These are phyloP conservation scores for Dysmachus trigonus DNA, from an alignment of 2,888 invertebrate genomes.

Conservation along the genomic window DNA sequence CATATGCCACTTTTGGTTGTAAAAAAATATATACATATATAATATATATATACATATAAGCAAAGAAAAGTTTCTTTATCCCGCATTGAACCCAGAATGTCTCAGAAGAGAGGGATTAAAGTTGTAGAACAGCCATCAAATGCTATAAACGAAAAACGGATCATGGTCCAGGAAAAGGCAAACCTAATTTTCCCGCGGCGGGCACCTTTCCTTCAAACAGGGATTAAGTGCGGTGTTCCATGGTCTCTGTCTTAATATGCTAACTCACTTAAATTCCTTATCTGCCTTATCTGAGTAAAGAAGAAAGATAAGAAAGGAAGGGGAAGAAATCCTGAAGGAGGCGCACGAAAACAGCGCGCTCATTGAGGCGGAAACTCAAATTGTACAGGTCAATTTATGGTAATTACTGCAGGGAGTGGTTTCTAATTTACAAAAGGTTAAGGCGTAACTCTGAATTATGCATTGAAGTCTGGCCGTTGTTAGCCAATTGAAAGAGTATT, in stretches of 20 bases:
- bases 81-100: background rate
- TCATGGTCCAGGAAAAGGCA: background rate
- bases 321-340: background rate
- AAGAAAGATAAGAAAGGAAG: background rate
- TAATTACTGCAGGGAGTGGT: slow-evolving; percentile 23
- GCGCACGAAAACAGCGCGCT: background rate
- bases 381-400: slow-evolving; percentile 25
- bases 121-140: background rate
- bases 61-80: background rate
- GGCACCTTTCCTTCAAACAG: background rate
- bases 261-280: background rate
- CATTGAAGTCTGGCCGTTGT: slow-evolving; percentile 11
- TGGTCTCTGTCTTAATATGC: background rate
- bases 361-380: background rate
- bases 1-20: background rate
- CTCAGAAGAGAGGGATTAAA: background rate
- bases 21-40: too few relatives aligned
- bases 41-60: too few relatives aligned
- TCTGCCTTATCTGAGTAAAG: background rate
- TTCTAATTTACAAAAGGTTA: slow-evolving; percentile 22
- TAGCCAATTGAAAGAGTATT: slow-evolving; percentile 12
- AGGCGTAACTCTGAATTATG: slow-evolving; percentile 28
- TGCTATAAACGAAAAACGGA: background rate
- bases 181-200: background rate
- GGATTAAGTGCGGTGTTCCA: background rate